phyloP scores from a whole-genome alignment of 2,113 vertebrate species.

The Nothocercus julius region DNA sequence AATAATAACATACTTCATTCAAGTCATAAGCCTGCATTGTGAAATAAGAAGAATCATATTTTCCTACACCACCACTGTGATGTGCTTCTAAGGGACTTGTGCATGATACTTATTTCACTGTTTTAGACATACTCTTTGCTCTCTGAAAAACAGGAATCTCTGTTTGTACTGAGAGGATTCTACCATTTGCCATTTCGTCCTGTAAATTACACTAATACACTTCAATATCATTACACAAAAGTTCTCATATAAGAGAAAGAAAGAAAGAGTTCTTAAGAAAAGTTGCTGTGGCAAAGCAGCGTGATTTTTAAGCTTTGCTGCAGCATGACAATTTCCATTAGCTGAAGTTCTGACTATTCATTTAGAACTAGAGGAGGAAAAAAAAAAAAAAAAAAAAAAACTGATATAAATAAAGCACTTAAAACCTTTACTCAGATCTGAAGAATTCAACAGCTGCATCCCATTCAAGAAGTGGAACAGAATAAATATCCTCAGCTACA shows the following conservation, averaged over 20 bases:
- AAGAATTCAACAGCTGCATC: constrained; percentile 69
- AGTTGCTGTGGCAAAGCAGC: not conserved
- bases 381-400: not conserved
- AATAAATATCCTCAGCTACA: constrained; percentile 44
- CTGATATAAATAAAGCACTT: constrained; percentile 27
- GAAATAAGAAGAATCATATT: not conserved
- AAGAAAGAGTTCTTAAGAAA: not conserved
- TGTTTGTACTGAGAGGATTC: not conserved
- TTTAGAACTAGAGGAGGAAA: not conserved
- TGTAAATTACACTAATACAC: not conserved
- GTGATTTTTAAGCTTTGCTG: not conserved
- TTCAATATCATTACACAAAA: not conserved
- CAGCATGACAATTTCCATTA: not conserved
- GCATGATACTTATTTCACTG: not conserved
- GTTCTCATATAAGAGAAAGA: not conserved
- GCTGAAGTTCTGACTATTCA: constrained; percentile 13
- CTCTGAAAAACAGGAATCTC: not conserved
- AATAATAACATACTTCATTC: not conserved
- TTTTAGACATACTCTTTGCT: not conserved
- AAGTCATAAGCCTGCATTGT: not conserved
- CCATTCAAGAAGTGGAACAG: constrained; percentile 43
- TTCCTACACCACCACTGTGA: not conserved
- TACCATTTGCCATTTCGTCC: not conserved
- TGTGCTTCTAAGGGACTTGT: not conserved
- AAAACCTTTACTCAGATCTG: constrained; percentile 43